Evolutionary conservation across 2,113 vertebrate genomes (phyloP), one percentile per base, ranked within the genome.

Genomic region (Puntigrus tetrazona): DNA sequence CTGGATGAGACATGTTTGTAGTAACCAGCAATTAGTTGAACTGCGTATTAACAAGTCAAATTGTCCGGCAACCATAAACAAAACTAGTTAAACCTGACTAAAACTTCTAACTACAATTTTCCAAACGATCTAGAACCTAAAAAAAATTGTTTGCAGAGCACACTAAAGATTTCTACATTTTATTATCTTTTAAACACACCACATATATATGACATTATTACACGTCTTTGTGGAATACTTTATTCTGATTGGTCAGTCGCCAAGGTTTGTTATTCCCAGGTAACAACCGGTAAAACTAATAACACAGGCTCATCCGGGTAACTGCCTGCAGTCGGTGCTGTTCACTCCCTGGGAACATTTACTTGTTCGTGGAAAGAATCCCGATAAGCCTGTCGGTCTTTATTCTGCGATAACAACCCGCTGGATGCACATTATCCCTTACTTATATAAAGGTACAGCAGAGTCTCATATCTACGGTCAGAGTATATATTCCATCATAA

Each of bases 401-500:
- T n/a, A n/a, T n/a, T n/a, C n/a, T n/a, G n/a, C n/a, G n/a, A n/a
- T n/a, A n/a, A n/a, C n/a, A n/a, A n/a, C n/a, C n/a, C n/a, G n/a
- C n/a, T n/a, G n/a, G n/a, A n/a, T n/a, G n/a, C n/a, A n/a, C n/a
- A n/a, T n/a, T n/a, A n/a, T n/a, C n/a, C n/a, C n/a, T n/a, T n/a
- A n/a, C n/a, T n/a, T n/a, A 72, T 16, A 72, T 25, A 69, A n/a
- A 69, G 34, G 65, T 22, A 69, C 5, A 38, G 34, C 31, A 5
- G 38, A 43, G 4, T 72, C 36, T 72, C 38, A 43, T 72, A 25
- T 72, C 69, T 72, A 20, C n/a, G 18, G 7, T 75, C 73, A 75
- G 73, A 31, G 25, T 75, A 31, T 75, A 75, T 50, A 75, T 47
- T 27, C 14, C 41, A 75, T 75, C 73, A 29, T 47, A 75, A 8